phyloP scores from a whole-genome alignment of 1,140 invertebrate genomes.

The Brevipalpus yothersi region DNA sequence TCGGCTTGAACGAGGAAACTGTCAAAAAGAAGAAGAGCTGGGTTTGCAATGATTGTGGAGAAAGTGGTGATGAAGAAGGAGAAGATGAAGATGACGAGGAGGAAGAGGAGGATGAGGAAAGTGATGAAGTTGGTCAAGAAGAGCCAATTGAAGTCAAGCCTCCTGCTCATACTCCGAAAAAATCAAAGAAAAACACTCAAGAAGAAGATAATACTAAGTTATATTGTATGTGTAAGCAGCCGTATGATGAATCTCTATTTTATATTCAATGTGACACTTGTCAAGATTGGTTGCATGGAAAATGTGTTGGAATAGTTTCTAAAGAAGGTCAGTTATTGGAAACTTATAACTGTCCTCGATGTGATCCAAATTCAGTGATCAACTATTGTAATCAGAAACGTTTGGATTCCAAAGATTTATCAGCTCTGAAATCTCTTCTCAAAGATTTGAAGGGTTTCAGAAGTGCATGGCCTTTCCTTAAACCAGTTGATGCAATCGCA shows the following conservation, averaged over 20 bases:
- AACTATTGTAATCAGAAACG: slow-evolving; percentile 73
- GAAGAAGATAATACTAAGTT: slow-evolving; percentile 56
- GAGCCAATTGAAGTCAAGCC: not conserved
- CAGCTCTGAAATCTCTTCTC: slow-evolving; percentile 52
- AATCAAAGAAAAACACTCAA: not conserved
- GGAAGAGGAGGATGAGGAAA: not conserved
- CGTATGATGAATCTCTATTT: slow-evolving; percentile 93
- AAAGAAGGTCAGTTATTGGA: slow-evolving; percentile 81
- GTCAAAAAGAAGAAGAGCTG: slow-evolving; percentile 64
- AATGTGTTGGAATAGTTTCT: slow-evolving; percentile 84
- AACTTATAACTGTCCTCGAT: slow-evolving; percentile 86
- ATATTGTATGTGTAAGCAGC: slow-evolving; percentile 82
- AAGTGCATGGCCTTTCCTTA: slow-evolving; percentile 88
- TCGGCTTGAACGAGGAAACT: slow-evolving; percentile 75
- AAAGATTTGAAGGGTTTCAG: slow-evolving; percentile 50
- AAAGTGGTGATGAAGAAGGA: slow-evolving; percentile 5
- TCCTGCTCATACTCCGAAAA: not conserved
- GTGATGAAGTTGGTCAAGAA: not conserved
- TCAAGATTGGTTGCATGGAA: slow-evolving; percentile 96
- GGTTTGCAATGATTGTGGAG: slow-evolving; percentile 52
- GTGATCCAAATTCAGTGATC: slow-evolving; percentile 59
- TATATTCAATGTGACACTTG: slow-evolving; percentile 94
- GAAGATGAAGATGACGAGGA: not conserved
- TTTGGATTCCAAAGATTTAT: slow-evolving; percentile 51
- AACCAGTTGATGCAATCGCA: slow-evolving; percentile 79